These are phyloP conservation scores for Hippocampus comes DNA, from an alignment of 2,113 vertebrate genomes.

Conservation along the genomic window DNA sequence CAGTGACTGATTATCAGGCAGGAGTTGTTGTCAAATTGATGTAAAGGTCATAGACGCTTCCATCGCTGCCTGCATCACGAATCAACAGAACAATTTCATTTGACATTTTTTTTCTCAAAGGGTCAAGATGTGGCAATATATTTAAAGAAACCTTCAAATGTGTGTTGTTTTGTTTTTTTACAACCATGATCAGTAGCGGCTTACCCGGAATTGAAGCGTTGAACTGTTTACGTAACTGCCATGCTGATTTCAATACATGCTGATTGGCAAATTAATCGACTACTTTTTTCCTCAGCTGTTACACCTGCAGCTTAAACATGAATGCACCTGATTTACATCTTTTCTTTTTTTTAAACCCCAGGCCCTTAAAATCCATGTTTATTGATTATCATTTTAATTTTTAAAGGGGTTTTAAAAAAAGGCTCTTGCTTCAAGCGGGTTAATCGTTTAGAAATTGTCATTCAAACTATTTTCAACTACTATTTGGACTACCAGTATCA, in stretches of 20 bases:
- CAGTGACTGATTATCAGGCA: slow-evolving; percentile 9
- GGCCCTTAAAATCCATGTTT: no score
- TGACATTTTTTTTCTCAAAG: slow-evolving; percentile 7
- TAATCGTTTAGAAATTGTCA: no score
- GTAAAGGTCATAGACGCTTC: slow-evolving; percentile 19
- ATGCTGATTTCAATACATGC: not conserved
- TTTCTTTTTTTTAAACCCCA: not conserved
- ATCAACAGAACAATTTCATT: slow-evolving; percentile 1
- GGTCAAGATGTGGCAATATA: not conserved
- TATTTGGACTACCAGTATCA: no score
- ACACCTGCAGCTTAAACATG: not conserved
- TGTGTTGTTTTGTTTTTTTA: not conserved
- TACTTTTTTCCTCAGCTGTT: no score
- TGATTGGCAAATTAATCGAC: no score
- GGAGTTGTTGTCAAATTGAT: slow-evolving; percentile 1
- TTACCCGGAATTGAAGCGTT: not conserved
- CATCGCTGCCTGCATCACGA: not conserved
- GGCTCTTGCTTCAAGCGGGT: no score
- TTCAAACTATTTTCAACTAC: no score
- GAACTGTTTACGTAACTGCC: not conserved
- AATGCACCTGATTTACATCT: not conserved
- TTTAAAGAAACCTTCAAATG: not conserved
- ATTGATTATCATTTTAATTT: no score
- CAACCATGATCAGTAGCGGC: not conserved
- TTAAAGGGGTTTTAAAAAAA: no score